phyloP scores from a whole-genome alignment of 1,140 invertebrate genomes.

The Macrostomum lignano region DNA sequence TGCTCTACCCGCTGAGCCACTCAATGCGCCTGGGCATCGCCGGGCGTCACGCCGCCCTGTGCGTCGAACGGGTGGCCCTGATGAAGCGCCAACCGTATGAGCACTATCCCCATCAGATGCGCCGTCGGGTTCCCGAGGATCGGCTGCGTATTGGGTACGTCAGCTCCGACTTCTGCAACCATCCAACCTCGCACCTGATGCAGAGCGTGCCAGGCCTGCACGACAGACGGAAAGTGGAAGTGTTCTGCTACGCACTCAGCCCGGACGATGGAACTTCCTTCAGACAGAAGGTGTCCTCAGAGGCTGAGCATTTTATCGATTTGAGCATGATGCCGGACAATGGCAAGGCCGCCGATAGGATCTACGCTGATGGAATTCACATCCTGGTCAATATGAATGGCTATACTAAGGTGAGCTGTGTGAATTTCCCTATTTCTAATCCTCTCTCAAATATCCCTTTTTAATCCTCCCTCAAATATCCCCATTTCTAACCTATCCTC shows the following conservation, averaged over 20 bases:
- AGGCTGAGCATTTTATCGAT: slow-evolving; percentile 83
- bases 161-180: slow-evolving; percentile 94
- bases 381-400: slow-evolving; percentile 98
- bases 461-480: too few relatives aligned
- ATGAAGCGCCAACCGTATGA: slow-evolving; percentile 37
- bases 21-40: slow-evolving; percentile 77
- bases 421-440: too few relatives aligned
- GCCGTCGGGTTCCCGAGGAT: slow-evolving; percentile 24
- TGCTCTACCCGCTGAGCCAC: slow-evolving; percentile 87
- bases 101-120: slow-evolving; percentile 36
- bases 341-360: slow-evolving; percentile 75
- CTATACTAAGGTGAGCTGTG: too few relatives aligned
- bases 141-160: slow-evolving; percentile 75
- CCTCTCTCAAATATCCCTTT: too few relatives aligned
- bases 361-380: slow-evolving; percentile 70
- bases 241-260: slow-evolving; percentile 64
- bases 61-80: slow-evolving; percentile 53
- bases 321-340: slow-evolving; percentile 64
- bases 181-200: slow-evolving; percentile 97
- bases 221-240: slow-evolving; percentile 50
- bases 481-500: too few relatives aligned
- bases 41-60: slow-evolving; percentile 71
- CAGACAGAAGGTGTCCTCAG: slow-evolving; percentile 63
- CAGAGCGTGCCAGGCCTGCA: slow-evolving; percentile 94
- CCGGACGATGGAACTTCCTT: slow-evolving; percentile 89